phyloP scores from a whole-genome alignment of 1,140 invertebrate genomes.

The Aphelinus atriplicis region DNA sequence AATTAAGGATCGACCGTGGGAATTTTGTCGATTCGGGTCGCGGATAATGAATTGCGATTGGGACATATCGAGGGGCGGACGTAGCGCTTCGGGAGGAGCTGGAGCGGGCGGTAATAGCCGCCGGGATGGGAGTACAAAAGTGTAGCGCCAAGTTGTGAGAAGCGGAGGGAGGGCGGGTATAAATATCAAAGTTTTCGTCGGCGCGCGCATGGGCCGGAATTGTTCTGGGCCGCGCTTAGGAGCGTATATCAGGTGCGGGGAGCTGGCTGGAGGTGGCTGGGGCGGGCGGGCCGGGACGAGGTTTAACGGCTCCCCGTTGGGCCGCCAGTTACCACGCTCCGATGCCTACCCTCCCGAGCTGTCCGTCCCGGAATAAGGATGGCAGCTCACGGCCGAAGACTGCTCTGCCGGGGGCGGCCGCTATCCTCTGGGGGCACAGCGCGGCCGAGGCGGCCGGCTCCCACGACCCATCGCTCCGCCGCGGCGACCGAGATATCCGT shows the following conservation, averaged over 20 bases:
- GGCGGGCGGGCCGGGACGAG: constrained; percentile 52
- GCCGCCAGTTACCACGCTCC: constrained; percentile 65
- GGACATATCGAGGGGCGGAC: too few species aligned
- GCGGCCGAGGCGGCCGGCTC: neutral
- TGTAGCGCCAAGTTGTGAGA: constrained; percentile 3
- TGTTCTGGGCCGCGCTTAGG: constrained; percentile 49
- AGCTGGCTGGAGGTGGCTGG: constrained; percentile 44
- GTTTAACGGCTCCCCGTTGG: constrained; percentile 66
- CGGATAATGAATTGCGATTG: too few species aligned
- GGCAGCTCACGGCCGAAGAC: constrained; percentile 44
- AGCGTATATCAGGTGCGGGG: constrained; percentile 59
- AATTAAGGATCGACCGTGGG: too few species aligned
- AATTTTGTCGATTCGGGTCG: too few species aligned
- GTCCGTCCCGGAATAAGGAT: constrained; percentile 64
- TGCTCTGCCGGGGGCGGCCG: neutral
- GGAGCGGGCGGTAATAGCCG: too few species aligned
- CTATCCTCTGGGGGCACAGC: neutral
- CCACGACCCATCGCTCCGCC: neutral
- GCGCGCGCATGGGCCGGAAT: constrained; percentile 24
- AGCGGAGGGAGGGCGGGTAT: neutral
- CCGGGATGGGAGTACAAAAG: neutral
- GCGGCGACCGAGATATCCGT: neutral
- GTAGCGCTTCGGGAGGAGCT: too few species aligned
- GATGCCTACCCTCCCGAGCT: constrained; percentile 65
- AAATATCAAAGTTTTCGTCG: constrained; percentile 16